Evolutionary conservation across 1,140 invertebrate species (phyloP).

Genomic region (Vanessa tameamea): DNA sequence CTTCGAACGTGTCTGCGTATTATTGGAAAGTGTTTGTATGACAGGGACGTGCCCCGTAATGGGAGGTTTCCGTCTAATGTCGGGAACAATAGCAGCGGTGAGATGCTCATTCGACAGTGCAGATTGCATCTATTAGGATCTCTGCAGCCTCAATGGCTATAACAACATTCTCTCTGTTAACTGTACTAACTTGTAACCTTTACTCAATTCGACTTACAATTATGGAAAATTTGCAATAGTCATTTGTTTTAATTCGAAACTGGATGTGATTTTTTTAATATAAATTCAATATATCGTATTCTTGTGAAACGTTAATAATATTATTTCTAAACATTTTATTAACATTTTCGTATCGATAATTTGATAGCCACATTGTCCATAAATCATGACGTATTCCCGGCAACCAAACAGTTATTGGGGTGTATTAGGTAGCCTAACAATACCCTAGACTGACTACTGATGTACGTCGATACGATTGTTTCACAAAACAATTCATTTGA

Average conservation of each 20-base stretch:
- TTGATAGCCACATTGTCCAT: not conserved
- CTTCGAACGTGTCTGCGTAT: constrained; percentile 21
- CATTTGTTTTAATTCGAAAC: not conserved
- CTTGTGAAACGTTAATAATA: too few relatives aligned
- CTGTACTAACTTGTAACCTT: constrained; percentile 8
- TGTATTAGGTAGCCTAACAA: constrained; percentile 57
- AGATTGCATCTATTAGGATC: constrained; percentile 38
- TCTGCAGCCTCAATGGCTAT: constrained; percentile 29
- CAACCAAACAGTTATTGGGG: constrained; percentile 41
- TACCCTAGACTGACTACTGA: constrained; percentile 58
- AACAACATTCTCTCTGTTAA: constrained; percentile 16
- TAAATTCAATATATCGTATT: too few relatives aligned
- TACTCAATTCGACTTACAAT: too few relatives aligned
- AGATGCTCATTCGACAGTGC: constrained; percentile 45
- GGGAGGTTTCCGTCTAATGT: constrained; percentile 54
- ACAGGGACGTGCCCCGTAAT: constrained; percentile 49
- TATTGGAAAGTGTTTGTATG: constrained; percentile 36
- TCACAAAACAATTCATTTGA: constrained; percentile 72
- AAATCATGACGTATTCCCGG: constrained; percentile 15
- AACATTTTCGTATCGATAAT: too few relatives aligned
- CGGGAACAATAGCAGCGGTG: constrained; percentile 49
- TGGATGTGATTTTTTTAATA: not conserved
- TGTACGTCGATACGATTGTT: constrained; percentile 74
- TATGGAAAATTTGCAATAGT: not conserved
- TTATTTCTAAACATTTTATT: too few relatives aligned